Percentiles rank a stretch among this genome's conserved stretches.
Evolutionary conservation across 2,888 invertebrate genomes (phyloP).

Genomic region (Nephrotoma appendiculata): DNA sequence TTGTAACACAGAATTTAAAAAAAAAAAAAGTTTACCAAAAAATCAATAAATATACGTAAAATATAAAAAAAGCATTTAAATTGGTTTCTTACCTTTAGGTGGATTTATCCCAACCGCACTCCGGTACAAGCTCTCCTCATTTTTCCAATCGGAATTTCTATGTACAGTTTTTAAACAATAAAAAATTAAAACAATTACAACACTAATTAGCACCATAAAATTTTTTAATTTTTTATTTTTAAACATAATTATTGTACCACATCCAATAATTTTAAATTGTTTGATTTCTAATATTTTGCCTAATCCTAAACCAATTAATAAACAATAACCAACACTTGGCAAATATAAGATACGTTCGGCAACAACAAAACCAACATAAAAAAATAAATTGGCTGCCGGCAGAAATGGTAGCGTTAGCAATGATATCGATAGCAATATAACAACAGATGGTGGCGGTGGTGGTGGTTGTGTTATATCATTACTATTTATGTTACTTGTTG

Average conservation of each 20-base stretch:
- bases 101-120: slow-evolving; percentile 88
- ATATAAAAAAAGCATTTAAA: background rate
- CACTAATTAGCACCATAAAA: slow-evolving; percentile 23
- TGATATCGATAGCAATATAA: slow-evolving; percentile 46
- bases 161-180: slow-evolving; percentile 63
- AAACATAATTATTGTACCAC: slow-evolving; percentile 31
- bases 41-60: background rate
- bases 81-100: slow-evolving; percentile 70
- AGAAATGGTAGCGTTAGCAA: slow-evolving; percentile 84
- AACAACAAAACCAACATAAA: slow-evolving; percentile 96
- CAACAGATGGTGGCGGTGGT: slow-evolving; percentile 19
- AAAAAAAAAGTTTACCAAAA: no score
- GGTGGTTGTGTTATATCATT: slow-evolving; percentile 13
- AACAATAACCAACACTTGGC: slow-evolving; percentile 90
- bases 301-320: slow-evolving; percentile 66
- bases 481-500: background rate
- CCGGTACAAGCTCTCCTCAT: slow-evolving; percentile 83
- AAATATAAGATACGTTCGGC: slow-evolving; percentile 93
- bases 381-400: slow-evolving; percentile 90
- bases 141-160: slow-evolving; percentile 81
- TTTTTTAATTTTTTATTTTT: slow-evolving; percentile 18
- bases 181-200: slow-evolving; percentile 45
- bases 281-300: slow-evolving; percentile 30
- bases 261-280: slow-evolving; percentile 23
- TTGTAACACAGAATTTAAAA: no score